Percentiles rank a stretch among this genome's conserved stretches.
Evolutionary conservation across 2,888 invertebrate species (phyloP).

Genomic region (Agonopterix arenella): DNA sequence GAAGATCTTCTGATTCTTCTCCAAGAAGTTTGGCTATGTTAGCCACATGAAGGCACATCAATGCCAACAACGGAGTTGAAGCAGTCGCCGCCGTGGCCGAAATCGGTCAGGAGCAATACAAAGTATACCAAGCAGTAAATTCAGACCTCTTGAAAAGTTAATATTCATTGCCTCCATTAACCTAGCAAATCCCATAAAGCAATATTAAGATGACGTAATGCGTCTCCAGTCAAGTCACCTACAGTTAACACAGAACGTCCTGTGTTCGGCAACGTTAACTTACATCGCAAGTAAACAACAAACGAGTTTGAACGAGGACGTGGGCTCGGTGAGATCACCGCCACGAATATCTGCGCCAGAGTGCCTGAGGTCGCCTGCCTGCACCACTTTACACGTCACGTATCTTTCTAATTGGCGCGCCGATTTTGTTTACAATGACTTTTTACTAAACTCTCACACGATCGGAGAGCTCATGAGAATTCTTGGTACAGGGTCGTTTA

Average conservation of each 20-base stretch:
- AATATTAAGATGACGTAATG: constrained; percentile 45
- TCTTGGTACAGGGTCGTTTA: no score
- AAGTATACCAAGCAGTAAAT: no score
- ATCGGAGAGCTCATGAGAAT: constrained; percentile 4
- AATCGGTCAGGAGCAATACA: no score
- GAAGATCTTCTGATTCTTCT: no score
- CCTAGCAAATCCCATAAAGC: not conserved
- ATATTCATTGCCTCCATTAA: no score
- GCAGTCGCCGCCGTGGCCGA: no score
- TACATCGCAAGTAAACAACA: constrained; percentile 68
- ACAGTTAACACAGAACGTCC: constrained; percentile 44
- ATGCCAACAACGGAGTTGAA: no score
- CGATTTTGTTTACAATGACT: constrained; percentile 55
- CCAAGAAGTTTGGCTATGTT: no score
- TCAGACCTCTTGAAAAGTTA: no score
- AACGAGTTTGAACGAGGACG: constrained; percentile 74
- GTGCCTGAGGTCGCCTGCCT: constrained; percentile 59
- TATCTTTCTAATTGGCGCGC: constrained; percentile 64
- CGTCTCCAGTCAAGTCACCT: constrained; percentile 15
- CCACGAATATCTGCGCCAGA: constrained; percentile 42
- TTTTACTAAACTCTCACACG: constrained; percentile 40
- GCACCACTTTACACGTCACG: constrained; percentile 60
- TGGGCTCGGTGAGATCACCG: constrained; percentile 72
- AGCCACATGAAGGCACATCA: no score
- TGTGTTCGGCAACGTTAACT: constrained; percentile 54